Conservation (phyloP, 2,888 invertebrate species). For the Eurytoma californica region DNA sequence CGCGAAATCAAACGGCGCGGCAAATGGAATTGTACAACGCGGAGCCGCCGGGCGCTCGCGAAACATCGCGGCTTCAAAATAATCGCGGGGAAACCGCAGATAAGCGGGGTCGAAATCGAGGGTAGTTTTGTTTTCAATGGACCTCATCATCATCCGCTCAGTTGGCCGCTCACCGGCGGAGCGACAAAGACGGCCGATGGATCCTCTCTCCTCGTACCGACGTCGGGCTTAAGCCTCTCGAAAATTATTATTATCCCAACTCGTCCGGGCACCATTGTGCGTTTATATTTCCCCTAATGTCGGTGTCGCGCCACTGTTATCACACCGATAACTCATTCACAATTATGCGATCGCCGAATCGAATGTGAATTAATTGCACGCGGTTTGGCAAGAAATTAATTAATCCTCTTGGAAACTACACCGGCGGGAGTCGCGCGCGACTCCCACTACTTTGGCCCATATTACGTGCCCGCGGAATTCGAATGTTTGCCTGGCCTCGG, state of each 20-base stretch:
- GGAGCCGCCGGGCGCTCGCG: too few species aligned
- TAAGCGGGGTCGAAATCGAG: slow-evolving; percentile 3
- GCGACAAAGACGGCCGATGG: too few species aligned
- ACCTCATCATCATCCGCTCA: slow-evolving; percentile 12
- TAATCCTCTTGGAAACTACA: slow-evolving; percentile 27
- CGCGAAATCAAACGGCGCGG: not conserved
- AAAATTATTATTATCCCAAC: slow-evolving; percentile 3
- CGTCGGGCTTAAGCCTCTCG: too few species aligned
- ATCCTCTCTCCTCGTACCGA: too few species aligned
- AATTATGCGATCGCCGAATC: slow-evolving; percentile 23
- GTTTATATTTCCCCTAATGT: slow-evolving; percentile 20
- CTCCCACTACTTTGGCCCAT: not conserved
- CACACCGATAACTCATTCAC: slow-evolving; percentile 27
- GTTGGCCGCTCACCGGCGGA: not conserved
- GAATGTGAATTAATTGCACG: slow-evolving; percentile 31
- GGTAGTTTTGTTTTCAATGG: slow-evolving; percentile 25
- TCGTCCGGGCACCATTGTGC: not conserved
- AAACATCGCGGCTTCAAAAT: not conserved
- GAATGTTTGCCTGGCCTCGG: not conserved
- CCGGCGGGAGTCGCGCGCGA: not conserved
- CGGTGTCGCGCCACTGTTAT: not conserved
- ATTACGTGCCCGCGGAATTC: not conserved
- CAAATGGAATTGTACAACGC: not conserved
- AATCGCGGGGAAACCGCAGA: not conserved
- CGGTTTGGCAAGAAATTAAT: slow-evolving; percentile 40